Evolutionary conservation across 92 coral and sea anemone species (phyloP).

Genomic region (Meandrina meandrites): DNA sequence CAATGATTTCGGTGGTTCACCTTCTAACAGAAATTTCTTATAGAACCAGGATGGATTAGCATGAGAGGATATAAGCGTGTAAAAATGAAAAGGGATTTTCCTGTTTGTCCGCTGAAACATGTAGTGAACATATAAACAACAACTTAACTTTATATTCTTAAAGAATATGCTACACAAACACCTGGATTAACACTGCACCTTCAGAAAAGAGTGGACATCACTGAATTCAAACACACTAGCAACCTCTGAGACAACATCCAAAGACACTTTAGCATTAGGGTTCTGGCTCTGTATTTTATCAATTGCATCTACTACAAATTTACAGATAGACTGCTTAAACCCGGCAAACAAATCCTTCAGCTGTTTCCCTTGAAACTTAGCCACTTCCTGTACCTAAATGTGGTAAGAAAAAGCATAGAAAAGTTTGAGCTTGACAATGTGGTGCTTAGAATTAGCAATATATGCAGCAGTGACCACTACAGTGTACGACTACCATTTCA

Average conservation of each 20-base stretch:
- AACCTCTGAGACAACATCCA: slow-evolving; percentile 77
- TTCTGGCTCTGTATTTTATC: slow-evolving; percentile 63
- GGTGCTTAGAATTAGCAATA: neutral
- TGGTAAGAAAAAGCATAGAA: neutral
- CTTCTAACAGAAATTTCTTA: too few species aligned
- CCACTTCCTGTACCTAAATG: slow-evolving; percentile 86
- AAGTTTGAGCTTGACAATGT: neutral
- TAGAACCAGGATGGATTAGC: too few species aligned
- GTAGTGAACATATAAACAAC: too few species aligned
- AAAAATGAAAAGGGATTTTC: too few species aligned
- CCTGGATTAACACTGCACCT: slow-evolving; percentile 42
- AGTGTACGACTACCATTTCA: too few species aligned
- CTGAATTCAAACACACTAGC: slow-evolving; percentile 91
- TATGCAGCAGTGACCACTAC: neutral
- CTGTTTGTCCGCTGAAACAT: too few species aligned
- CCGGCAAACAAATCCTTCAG: slow-evolving; percentile 79
- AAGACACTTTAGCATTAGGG: slow-evolving; percentile 63
- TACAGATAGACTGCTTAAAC: slow-evolving; percentile 87
- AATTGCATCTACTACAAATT: slow-evolving; percentile 85
- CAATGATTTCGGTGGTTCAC: too few species aligned
- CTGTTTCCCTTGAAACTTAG: slow-evolving; percentile 75
- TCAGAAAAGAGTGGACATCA: slow-evolving; percentile 78
- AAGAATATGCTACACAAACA: neutral
- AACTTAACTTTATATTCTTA: neutral
- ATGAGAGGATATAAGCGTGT: too few species aligned